These are phyloP conservation scores for Amblyopsis hoosieri DNA, from an alignment of 2,797 vertebrate species.

Conservation along the genomic window DNA sequence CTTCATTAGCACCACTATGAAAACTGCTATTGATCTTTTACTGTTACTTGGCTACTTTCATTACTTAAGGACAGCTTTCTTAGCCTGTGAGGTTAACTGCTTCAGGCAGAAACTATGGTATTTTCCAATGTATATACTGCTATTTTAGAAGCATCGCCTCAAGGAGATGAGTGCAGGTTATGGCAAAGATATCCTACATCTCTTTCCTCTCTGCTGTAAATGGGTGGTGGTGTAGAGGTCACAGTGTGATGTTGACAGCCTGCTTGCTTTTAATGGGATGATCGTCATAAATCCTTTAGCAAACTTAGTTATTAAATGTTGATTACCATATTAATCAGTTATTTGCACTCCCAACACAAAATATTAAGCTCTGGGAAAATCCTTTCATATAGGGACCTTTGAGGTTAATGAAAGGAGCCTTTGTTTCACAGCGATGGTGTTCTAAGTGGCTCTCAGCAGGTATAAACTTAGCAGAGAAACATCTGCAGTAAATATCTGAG, in stretches of 20 bases:
- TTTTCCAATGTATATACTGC: conserved; percentile 40
- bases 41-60: conserved; percentile 13
- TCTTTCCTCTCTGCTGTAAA: conserved; percentile 32
- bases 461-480: conserved; percentile 18
- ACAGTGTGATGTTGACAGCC: conserved; percentile 44
- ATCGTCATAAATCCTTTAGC: conserved; percentile 32
- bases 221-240: conserved; percentile 25
- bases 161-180: conserved; percentile 35
- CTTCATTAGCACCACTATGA: conserved; percentile 7
- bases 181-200: conserved; percentile 22
- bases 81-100: conserved; percentile 17
- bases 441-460: conserved; percentile 15
- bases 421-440: conserved; percentile 38
- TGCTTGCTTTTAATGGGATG: conserved; percentile 38
- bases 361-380: conserved; percentile 14
- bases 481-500: conserved; percentile 26
- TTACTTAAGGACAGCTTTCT: conserved; percentile 6
- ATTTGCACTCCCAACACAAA: conserved; percentile 32
- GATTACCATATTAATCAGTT: conserved; percentile 40
- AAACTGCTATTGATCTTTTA: not conserved
- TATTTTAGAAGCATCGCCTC: conserved; percentile 16
- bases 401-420: conserved; percentile 26
- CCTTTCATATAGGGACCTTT: conserved; percentile 13
- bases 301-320: conserved; percentile 34
- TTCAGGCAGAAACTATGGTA: conserved; percentile 18